These are phyloP conservation scores for Dryomyza anilis DNA, from an alignment of 2,888 invertebrate species.

Conservation along the genomic window DNA sequence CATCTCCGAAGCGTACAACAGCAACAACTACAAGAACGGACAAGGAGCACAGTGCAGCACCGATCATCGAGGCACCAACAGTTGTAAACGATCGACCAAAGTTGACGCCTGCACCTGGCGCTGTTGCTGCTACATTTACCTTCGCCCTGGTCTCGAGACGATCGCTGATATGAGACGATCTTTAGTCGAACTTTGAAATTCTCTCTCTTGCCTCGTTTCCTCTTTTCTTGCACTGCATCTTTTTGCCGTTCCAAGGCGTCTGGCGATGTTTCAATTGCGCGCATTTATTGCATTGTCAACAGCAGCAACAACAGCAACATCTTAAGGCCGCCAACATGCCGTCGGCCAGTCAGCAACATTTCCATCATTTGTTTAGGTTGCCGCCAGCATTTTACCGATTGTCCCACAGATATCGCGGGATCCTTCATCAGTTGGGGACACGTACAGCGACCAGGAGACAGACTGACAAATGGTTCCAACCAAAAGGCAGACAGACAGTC, in stretches of 20 bases:
- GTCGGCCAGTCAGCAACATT: too few species aligned
- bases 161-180: not conserved
- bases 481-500: not conserved
- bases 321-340: conserved; percentile 5
- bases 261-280: not conserved
- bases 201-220: too few species aligned
- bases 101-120: not conserved
- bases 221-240: too few species aligned
- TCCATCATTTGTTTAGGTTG: not conserved
- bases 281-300: not conserved
- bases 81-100: not conserved
- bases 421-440: not conserved
- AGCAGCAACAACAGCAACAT: not conserved
- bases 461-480: too few species aligned
- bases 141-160: not conserved
- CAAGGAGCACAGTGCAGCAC: not conserved
- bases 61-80: not conserved
- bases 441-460: not conserved
- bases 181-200: too few species aligned
- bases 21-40: too few species aligned
- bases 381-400: too few species aligned
- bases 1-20: not conserved
- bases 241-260: not conserved
- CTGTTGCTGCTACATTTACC: not conserved
- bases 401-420: not conserved